Evolutionary conservation across 2,113 vertebrate genomes (phyloP).

Genomic region (Sorex fumeus): DNA sequence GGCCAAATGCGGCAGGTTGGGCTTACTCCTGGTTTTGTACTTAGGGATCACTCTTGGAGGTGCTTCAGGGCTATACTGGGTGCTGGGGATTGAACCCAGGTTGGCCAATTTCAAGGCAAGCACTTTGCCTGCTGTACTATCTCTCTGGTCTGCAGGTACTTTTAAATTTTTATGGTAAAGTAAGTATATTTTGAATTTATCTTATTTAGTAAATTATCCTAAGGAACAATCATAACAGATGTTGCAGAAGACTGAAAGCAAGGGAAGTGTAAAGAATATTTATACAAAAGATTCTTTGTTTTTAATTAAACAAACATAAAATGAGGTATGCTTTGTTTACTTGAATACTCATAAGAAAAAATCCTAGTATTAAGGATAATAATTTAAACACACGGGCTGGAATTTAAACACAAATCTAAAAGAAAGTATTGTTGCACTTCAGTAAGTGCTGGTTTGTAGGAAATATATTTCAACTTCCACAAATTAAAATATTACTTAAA

Average conservation of each 20-base stretch:
- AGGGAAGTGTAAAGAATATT: not conserved
- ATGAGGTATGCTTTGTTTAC: not conserved
- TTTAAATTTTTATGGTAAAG: not conserved
- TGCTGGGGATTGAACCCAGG: no score
- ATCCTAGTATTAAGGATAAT: no score
- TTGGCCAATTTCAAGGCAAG: no score
- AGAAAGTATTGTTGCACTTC: not conserved
- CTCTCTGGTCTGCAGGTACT: not conserved
- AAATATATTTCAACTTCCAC: fast-evolving
- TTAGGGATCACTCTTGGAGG: not conserved
- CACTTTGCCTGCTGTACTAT: no score
- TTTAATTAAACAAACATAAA: no score
- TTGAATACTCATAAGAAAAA: not conserved
- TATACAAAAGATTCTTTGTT: not conserved
- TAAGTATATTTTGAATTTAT: not conserved
- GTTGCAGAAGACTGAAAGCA: not conserved
- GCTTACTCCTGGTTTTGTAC: no score
- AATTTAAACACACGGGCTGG: no score
- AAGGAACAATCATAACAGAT: not conserved
- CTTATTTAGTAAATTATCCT: not conserved
- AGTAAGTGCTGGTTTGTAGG: no score
- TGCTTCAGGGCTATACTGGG: no score
- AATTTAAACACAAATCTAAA: no score
- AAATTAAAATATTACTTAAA: not conserved
- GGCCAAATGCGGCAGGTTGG: no score